A percentile compares a stretch with the other conserved stretches of the same genome.
These are phyloP conservation scores for Gouania willdenowi DNA, from an alignment of 2,797 vertebrate genomes.

Conservation along the genomic window DNA sequence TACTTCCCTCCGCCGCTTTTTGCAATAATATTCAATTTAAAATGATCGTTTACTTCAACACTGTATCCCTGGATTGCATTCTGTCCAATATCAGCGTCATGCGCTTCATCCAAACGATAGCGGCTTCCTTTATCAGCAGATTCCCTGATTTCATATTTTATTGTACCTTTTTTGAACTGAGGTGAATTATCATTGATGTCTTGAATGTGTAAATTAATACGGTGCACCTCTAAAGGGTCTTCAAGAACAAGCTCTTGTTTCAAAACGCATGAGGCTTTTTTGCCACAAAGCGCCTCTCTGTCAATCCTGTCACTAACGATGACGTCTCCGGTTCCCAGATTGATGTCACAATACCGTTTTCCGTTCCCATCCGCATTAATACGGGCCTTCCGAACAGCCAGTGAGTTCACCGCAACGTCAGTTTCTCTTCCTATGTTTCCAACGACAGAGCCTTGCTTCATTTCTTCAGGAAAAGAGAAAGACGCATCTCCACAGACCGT, in stretches of 20 bases:
- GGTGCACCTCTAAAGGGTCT: conserved; percentile 26
- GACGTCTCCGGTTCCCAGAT: conserved; percentile 37
- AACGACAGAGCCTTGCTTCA: conserved; percentile 7
- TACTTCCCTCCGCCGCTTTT: conserved; percentile 2
- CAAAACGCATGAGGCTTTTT: conserved; percentile 27
- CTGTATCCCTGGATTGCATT: conserved; percentile 14
- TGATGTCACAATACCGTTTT: conserved; percentile 28
- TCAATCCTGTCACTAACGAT: conserved; percentile 28
- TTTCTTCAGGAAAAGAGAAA: conserved; percentile 30
- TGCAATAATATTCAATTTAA: conserved; percentile 3
- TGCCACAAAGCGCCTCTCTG: conserved; percentile 25
- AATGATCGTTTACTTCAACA: conserved; percentile 2
- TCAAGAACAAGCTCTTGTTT: conserved; percentile 36
- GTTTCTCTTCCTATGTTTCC: conserved; percentile 32
- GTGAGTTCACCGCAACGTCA: background rate
- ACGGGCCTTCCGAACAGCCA: conserved; percentile 14
- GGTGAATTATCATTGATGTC: conserved; percentile 73
- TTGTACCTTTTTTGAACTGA: conserved; percentile 47
- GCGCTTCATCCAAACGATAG: conserved; percentile 42
- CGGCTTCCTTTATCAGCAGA: conserved; percentile 36
- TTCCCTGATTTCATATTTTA: conserved; percentile 60
- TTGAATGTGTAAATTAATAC: conserved; percentile 52
- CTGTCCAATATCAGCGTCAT: conserved; percentile 57
- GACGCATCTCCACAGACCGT: no score
- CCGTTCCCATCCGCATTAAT: conserved; percentile 16